Base-by-base conservation (phyloP, 2,888 invertebrate species). In the Hoplodrina blanda region DNA sequence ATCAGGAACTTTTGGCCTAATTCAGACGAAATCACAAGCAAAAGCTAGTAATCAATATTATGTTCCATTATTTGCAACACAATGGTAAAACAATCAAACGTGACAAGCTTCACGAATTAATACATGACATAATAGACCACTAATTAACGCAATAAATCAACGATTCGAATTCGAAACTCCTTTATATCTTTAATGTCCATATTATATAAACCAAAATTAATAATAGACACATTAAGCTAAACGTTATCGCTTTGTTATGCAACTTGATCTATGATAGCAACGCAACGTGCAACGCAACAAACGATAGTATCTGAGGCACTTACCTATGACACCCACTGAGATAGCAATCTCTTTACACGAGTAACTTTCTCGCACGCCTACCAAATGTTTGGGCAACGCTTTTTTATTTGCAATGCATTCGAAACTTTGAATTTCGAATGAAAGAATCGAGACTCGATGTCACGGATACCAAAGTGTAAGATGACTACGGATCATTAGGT, bases 321-420 rank as follows among this genome's bases (percentile, higher is more conserved):
- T 87, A 91, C 87, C 85, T 88, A 86, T 85, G 88, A 91, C 93
- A 91, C 92, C 93, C 89, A 93, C 92, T 71, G 75, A 66, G 90
- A 91, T 91, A 89, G 80, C 76, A 75, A 91, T 91, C 90, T 85
- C 37, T 69, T 72, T 54, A 76, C 67, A 80, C 60, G 44, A 85
- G 85, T 87, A 79, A 91, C 92, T 93, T 93, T 93, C 92, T 90
- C 91, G 76, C 59, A 88, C 88, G 82, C 89, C 88, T 84, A 88
- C 88, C 71, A 65, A 63, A 49, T 57, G 69, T 84, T 69, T 74
- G 73, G 72, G 76, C 78, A 84, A 78, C 55, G 54, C 54, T 81
- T 78, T 78, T 78, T 81, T 78, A 60, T 77, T 68, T 79, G 68
- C 73, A 64, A 64, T 44, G 55, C 67, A 70, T 72, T 76, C 41